phyloP scores from a whole-genome alignment of 1,140 invertebrate genomes.

The Hestina assimilis region DNA sequence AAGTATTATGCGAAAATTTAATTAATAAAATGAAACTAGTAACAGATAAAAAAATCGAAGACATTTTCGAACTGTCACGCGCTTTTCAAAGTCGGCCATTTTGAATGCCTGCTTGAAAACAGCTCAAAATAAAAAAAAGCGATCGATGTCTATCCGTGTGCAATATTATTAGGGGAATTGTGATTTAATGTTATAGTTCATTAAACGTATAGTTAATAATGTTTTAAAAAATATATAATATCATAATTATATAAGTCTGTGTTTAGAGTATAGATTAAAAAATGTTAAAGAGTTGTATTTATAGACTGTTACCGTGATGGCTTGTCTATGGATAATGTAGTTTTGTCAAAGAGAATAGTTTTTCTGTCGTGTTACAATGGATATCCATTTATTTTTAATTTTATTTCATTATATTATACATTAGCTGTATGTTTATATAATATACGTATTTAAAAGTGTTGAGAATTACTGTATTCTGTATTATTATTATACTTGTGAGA shows the following conservation, averaged over 20 bases:
- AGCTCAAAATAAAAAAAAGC: constrained; percentile 52
- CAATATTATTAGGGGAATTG: constrained; percentile 73
- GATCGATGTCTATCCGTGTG: constrained; percentile 65
- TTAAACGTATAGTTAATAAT: constrained; percentile 63
- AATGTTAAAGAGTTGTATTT: constrained; percentile 60
- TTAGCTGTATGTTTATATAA: constrained; percentile 59
- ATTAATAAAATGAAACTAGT: not conserved
- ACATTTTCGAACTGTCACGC: constrained; percentile 18
- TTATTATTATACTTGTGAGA: constrained; percentile 61
- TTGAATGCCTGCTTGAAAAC: constrained; percentile 48
- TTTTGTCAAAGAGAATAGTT: constrained; percentile 20
- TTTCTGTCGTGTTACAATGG: constrained; percentile 27
- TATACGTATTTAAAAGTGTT: constrained; percentile 67
- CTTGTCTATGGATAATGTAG: constrained; percentile 31
- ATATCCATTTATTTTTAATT: constrained; percentile 22
- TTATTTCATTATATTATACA: constrained; percentile 35
- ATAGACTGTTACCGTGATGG: constrained; percentile 55
- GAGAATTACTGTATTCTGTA: constrained; percentile 67
- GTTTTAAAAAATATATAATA: constrained; percentile 58
- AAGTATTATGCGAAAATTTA: not conserved
- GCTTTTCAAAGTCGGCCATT: constrained; percentile 35
- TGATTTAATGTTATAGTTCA: constrained; percentile 73
- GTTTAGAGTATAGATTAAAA: constrained; percentile 63
- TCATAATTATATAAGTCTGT: constrained; percentile 62
- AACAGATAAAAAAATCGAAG: not conserved